A percentile compares a stretch with the other conserved stretches of the same genome.
phyloP scores from a whole-genome alignment of 2,113 vertebrate species.

The Hyperoodon ampullatus region DNA sequence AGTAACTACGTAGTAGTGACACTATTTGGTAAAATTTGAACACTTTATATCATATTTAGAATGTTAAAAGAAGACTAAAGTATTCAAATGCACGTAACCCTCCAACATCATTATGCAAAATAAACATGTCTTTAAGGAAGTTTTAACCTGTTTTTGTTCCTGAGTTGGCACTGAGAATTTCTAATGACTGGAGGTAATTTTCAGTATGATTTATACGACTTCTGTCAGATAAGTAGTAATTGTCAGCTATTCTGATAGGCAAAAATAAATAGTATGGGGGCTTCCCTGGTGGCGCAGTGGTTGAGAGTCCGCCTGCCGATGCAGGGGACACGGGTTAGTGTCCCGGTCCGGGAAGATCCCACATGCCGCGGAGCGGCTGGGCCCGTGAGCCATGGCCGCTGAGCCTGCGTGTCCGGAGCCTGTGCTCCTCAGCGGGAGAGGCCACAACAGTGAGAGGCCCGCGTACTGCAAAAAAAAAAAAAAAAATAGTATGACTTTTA shows the following conservation, averaged over 20 bases:
- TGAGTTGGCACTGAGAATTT: not conserved
- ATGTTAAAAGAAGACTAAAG: not conserved
- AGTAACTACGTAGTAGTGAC: not conserved
- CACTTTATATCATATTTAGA: not conserved
- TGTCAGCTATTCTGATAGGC: not conserved
- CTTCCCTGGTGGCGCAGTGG: too few relatives aligned
- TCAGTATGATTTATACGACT: constrained; percentile 21
- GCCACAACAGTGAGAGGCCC: too few relatives aligned
- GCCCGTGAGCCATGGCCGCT: too few relatives aligned
- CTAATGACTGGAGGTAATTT: not conserved
- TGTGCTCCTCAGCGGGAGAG: too few relatives aligned
- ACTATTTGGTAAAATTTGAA: constrained; percentile 19
- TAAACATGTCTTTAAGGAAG: not conserved
- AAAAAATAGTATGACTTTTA: not conserved
- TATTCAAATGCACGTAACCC: not conserved
- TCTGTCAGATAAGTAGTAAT: constrained; percentile 35
- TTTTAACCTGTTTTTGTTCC: not conserved
- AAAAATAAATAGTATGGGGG: not conserved
- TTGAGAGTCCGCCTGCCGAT: too few relatives aligned
- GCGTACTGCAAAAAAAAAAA: not conserved
- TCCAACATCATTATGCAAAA: constrained; percentile 10
- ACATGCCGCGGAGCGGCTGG: fast-evolving
- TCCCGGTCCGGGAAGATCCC: too few relatives aligned
- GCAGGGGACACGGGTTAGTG: too few relatives aligned
- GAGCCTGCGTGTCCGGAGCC: too few relatives aligned